Evolutionary conservation across 2,113 vertebrate genomes (phyloP), one percentile per base, ranked within the genome.

Genomic region (Chaetodon auriga): DNA sequence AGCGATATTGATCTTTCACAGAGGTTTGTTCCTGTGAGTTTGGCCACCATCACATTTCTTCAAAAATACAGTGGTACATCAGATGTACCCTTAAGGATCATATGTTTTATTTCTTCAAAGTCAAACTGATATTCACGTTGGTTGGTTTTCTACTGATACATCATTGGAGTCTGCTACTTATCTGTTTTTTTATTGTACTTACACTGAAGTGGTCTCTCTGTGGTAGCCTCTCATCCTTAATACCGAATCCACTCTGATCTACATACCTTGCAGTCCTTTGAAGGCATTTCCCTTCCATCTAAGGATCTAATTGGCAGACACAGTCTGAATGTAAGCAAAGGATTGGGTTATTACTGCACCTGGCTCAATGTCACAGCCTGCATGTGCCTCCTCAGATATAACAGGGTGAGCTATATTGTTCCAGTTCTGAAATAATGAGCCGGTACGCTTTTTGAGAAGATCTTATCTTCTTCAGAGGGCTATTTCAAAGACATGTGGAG

Each of bases 361-460:
- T 5, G 30, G 65, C 68, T 72, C 64, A 21, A 8, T 68, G 80
- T 76, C 74, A 80, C 7, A 41, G 55, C n/a, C 49, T 35, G 38
- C 18, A 54, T 68, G 70, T 78, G 35, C 9, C 1, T 84, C 36
- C 48, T 77, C 63, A 38, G 12, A 11, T 53, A 38, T 38, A 66
- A 23, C 8, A 63, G 38, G 61, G 16, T 82, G 73, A 82, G 69
- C 1, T 10, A 18, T 9, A 45, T 14, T 61, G 43, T 63, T 68
- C 21, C 35, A 35, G 21, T 35, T 53, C 15, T 69, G 79, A 78
- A 69, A 81, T 72, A 86, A 90, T 85, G 69, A 90, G 36, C 7
- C 41, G 19, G 6, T 55, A 2, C 21, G 65, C 5, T 25, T 36
- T 19, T 21, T 12, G 38, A 68, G 36, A 5, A 61, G 25, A 51